Base-by-base conservation (phyloP, 92 coral and sea anemone genomes). In the Umimayanthus chanpuru region DNA sequence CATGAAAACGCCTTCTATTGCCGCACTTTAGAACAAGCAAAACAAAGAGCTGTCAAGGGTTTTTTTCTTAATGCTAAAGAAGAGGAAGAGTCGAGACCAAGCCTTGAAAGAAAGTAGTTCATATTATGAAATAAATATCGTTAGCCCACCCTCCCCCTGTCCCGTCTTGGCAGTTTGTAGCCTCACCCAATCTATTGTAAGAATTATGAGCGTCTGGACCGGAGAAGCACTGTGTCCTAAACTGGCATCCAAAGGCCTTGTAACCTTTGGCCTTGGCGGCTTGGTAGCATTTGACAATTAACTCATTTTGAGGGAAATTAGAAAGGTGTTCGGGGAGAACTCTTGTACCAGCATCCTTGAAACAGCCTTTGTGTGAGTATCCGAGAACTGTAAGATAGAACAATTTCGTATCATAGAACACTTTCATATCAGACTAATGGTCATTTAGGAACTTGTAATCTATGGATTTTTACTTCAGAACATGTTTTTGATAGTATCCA, bases 91-190 rank as follows among this genome's bases (percentile, higher is more conserved):
- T 4, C 50, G 11, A 47, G 50, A 1, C 50, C 8, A 11, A 47
- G 50, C 20, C 20, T 11, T 53, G 20, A 53, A 15, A 53, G 12
- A 53, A 18, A 53, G 58, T 12, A 12, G 58, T 14, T 53, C 58
- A 53, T 1, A 11, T 53, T 53, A 76, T 76, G 47, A 76, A 76
- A 41, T 76, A 76, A 41, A 76, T 21, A 41, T 76, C 30, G 43
- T 76, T 39, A 41, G 80, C 56, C 58, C 58, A 76, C 0, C 28
- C 32, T 39, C 80, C 80, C 47, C 80, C 80, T 11, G 47, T 41
- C 28, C 80, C 80, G 58, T 76, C 50, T 76, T n/a, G 56, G 43
- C 80, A 76, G 26, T 76, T 76, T 18, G 50, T 41, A 76, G 80
- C 58, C 56, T 5, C 23, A 29, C 80, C 80, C 43, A 76, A 41